Conservation (phyloP, 2,113 vertebrate genomes). For the Columbina picui region DNA sequence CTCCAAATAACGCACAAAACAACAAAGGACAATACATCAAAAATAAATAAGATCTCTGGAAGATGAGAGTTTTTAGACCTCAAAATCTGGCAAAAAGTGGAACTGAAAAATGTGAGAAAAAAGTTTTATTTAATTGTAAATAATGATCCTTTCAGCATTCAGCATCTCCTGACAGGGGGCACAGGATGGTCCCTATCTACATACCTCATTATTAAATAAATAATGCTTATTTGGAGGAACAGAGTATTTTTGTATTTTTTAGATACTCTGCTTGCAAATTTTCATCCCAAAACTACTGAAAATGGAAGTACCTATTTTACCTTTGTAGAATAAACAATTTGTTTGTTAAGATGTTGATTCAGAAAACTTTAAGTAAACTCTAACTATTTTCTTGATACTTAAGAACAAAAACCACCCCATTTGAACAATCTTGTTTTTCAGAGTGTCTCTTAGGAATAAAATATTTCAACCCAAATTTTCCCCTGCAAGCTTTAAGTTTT, state of each 20-base stretch:
- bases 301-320: not conserved
- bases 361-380: not conserved
- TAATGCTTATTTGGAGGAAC: not conserved
- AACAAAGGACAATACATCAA: not conserved
- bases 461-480: not conserved
- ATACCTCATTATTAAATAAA: not conserved
- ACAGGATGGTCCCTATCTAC: not conserved
- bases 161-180: not conserved
- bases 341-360: not conserved
- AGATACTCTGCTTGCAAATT: not conserved
- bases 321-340: not conserved
- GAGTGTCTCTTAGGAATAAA: not conserved
- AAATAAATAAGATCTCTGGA: not conserved
- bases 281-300: not conserved
- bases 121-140: not conserved
- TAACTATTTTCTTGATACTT: not conserved
- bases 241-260: not conserved
- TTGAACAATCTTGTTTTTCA: not conserved
- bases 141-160: not conserved
- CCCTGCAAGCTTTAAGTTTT: not conserved
- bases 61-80: not conserved
- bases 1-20: not conserved
- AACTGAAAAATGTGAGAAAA: not conserved
- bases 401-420: not conserved
- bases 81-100: not conserved